Evolutionary conservation across 1,140 invertebrate genomes (phyloP).

Genomic region (Drosophila pallidifrons): DNA sequence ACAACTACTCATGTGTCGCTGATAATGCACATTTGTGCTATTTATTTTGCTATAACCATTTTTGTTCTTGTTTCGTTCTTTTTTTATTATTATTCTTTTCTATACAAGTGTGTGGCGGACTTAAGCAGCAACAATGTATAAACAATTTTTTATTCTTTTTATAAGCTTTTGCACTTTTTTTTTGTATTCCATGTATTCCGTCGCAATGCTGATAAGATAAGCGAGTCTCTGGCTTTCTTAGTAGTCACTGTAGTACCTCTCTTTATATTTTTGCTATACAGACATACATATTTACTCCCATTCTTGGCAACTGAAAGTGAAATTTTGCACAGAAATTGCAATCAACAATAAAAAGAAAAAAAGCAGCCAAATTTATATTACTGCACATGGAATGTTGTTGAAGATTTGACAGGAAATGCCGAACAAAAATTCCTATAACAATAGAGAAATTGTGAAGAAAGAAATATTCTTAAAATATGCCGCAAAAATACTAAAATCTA

Average conservation of each 20-base stretch:
- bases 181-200: slow-evolving; percentile 23
- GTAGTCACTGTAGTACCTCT: slow-evolving; percentile 7
- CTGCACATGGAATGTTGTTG: neutral
- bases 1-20: slow-evolving; percentile 58
- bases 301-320: slow-evolving; percentile 42
- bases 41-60: slow-evolving; percentile 74
- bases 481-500: too few relatives aligned
- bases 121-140: slow-evolving; percentile 38
- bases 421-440: neutral
- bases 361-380: neutral
- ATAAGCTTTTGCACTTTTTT: slow-evolving; percentile 37
- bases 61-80: slow-evolving; percentile 16
- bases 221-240: slow-evolving; percentile 7
- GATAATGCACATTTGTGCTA: slow-evolving; percentile 83
- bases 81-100: slow-evolving; percentile 51
- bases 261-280: neutral
- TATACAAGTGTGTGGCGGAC: slow-evolving; percentile 41
- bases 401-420: neutral
- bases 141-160: slow-evolving; percentile 38
- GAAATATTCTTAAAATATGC: too few relatives aligned
- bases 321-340: slow-evolving; percentile 29
- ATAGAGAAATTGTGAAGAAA: too few relatives aligned
- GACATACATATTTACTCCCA: neutral
- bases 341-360: neutral
- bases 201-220: slow-evolving; percentile 57